These are phyloP conservation scores for Blennius ocellaris DNA, from an alignment of 2,113 vertebrate genomes.

Conservation along the genomic window DNA sequence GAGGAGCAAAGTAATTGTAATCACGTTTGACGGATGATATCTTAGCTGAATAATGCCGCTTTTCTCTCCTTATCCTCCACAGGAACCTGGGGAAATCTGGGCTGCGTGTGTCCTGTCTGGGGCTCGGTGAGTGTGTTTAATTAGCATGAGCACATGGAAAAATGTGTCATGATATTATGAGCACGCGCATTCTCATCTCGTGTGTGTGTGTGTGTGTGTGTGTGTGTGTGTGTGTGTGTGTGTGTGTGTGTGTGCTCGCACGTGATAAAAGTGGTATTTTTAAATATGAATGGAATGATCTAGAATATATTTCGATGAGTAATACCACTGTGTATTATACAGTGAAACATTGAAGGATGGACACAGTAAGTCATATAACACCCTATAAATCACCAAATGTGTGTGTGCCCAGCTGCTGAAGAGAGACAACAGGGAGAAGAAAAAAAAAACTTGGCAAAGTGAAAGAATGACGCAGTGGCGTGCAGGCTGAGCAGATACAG, in stretches of 20 bases:
- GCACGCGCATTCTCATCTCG: constrained; percentile 26
- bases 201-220: constrained; percentile 3
- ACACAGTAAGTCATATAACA: too few relatives aligned
- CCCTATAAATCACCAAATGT: neutral
- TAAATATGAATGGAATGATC: too few relatives aligned
- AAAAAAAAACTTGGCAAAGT: constrained; percentile 9
- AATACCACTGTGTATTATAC: too few relatives aligned
- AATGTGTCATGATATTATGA: constrained; percentile 33
- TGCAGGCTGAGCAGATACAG: neutral
- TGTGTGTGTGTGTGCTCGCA: constrained; percentile 1
- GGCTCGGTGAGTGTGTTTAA: constrained; percentile 90
- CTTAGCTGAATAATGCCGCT: constrained; percentile 12
- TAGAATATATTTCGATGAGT: too few relatives aligned
- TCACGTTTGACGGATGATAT: constrained; percentile 29
- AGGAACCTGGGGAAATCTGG: constrained; percentile 98
- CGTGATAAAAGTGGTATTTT: neutral
- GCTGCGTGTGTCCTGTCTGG: constrained; percentile 94
- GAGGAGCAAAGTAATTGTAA: neutral
- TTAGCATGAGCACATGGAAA: constrained; percentile 41
- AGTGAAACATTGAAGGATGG: too few relatives aligned
- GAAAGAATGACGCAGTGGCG: neutral
- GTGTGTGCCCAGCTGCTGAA: neutral
- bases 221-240: neutral
- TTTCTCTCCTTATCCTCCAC: constrained; percentile 45
- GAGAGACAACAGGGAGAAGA: neutral